Percentiles rank a stretch among this genome's conserved stretches.
Conservation (phyloP, 2,888 invertebrate genomes). For the Polyploca ridens region DNA sequence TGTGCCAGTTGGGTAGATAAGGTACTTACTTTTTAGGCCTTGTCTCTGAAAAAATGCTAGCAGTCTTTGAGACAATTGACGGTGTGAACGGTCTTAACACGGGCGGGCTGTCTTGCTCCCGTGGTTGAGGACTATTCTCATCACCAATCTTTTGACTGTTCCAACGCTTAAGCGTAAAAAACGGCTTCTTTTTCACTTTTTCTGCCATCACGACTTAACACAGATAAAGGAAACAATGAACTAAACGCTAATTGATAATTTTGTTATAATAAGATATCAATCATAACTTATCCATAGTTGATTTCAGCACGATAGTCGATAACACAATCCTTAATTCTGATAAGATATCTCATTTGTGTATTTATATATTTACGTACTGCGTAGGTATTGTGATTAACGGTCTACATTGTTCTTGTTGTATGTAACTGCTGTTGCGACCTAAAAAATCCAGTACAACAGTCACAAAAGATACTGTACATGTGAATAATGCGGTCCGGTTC, state of each 20-base stretch:
- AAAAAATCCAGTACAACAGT: background rate
- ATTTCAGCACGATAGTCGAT: conserved; percentile 9
- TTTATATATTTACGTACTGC: no score
- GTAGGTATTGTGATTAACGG: background rate
- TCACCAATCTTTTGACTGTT: conserved; percentile 52
- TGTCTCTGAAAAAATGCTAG: conserved; percentile 44
- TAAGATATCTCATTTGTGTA: conserved; percentile 6
- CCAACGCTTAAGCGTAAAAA: conserved; percentile 69
- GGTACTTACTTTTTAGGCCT: conserved; percentile 57
- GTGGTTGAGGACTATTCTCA: conserved; percentile 29
- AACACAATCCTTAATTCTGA: conserved; percentile 10
- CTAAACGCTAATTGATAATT: conserved; percentile 32
- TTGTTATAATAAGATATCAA: conserved; percentile 14
- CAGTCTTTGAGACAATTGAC: conserved; percentile 16
- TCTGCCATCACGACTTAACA: conserved; percentile 63
- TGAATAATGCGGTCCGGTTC: background rate
- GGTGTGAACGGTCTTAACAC: conserved; percentile 30
- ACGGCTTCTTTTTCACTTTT: conserved; percentile 67
- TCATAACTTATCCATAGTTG: conserved; percentile 4
- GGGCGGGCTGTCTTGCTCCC: conserved; percentile 26
- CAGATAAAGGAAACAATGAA: conserved; percentile 27
- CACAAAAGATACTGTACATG: conserved; percentile 5
- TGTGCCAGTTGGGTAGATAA: background rate
- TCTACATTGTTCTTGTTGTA: background rate
- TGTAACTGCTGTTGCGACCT: background rate